phyloP scores from a whole-genome alignment of 2,888 invertebrate species.

The Habrosyne pyritoides region DNA sequence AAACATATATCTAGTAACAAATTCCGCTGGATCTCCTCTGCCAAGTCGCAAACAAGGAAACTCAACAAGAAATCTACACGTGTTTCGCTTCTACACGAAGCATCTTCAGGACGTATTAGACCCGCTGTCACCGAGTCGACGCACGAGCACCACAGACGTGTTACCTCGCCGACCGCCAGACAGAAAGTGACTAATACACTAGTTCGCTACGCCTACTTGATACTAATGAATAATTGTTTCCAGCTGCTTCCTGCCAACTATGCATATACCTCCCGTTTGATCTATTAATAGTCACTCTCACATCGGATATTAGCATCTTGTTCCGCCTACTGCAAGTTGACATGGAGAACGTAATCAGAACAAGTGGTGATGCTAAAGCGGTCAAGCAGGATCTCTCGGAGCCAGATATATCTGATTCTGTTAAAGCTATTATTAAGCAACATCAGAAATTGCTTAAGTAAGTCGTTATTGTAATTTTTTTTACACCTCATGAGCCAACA shows the following conservation, averaged over 20 bases:
- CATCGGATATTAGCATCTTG: constrained; percentile 32
- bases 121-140: too few species aligned
- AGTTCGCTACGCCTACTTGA: too few species aligned
- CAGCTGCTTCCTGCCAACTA: constrained; percentile 26
- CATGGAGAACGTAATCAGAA: constrained; percentile 20
- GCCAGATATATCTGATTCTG: constrained; percentile 14
- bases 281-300: constrained; percentile 25
- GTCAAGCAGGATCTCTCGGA: constrained; percentile 11
- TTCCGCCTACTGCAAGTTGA: constrained; percentile 32
- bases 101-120: too few species aligned
- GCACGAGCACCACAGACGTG: too few species aligned
- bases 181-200: too few species aligned
- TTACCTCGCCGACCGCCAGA: too few species aligned
- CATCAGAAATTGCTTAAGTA: constrained; percentile 36
- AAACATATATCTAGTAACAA: too few species aligned
- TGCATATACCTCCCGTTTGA: constrained; percentile 32
- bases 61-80: too few species aligned
- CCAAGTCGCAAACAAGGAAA: too few species aligned
- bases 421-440: constrained; percentile 20
- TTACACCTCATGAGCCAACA: too few species aligned
- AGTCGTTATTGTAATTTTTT: neutral
- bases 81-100: too few species aligned
- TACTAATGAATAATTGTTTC: constrained; percentile 11
- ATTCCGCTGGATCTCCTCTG: too few species aligned
- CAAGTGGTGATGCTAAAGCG: neutral